These are phyloP conservation scores for Hybognathus amarus DNA, from an alignment of 2,797 vertebrate species.

Conservation along the genomic window DNA sequence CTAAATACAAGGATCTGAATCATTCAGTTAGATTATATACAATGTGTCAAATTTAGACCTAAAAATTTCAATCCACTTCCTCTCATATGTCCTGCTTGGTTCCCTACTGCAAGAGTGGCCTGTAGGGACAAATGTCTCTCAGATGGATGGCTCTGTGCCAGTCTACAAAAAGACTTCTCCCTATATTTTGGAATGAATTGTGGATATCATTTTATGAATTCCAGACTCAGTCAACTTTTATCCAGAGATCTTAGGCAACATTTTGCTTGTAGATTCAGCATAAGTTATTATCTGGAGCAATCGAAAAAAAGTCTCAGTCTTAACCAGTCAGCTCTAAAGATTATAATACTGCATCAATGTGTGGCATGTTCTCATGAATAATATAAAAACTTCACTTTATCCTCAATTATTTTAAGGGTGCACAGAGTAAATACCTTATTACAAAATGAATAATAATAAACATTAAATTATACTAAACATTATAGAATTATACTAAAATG, in stretches of 20 bases:
- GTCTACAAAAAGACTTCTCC: slow-evolving; percentile 11
- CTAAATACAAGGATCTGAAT: background rate
- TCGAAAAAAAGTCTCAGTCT: background rate
- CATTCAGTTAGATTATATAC: slow-evolving; percentile 21
- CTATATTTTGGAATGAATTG: slow-evolving; percentile 17
- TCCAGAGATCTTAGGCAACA: background rate
- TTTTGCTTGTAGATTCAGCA: background rate
- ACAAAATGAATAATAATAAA: background rate
- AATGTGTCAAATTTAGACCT: slow-evolving; percentile 36
- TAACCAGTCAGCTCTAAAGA: background rate
- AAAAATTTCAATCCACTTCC: slow-evolving; percentile 16
- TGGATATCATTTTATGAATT: slow-evolving; percentile 10
- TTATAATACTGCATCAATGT: background rate
- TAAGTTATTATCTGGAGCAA: background rate
- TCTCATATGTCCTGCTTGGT: background rate
- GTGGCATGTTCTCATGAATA: background rate
- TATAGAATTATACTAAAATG: too few species aligned
- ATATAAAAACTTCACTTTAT: background rate
- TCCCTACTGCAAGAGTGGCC: slow-evolving; percentile 4
- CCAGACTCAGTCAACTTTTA: slow-evolving; percentile 2
- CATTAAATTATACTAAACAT: too few species aligned
- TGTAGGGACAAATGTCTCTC: background rate
- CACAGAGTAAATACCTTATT: background rate
- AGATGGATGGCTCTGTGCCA: slow-evolving; percentile 8
- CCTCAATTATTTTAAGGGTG: background rate